These are phyloP conservation scores for Serinus canaria DNA, from an alignment of 2,113 vertebrate species.

Conservation along the genomic window DNA sequence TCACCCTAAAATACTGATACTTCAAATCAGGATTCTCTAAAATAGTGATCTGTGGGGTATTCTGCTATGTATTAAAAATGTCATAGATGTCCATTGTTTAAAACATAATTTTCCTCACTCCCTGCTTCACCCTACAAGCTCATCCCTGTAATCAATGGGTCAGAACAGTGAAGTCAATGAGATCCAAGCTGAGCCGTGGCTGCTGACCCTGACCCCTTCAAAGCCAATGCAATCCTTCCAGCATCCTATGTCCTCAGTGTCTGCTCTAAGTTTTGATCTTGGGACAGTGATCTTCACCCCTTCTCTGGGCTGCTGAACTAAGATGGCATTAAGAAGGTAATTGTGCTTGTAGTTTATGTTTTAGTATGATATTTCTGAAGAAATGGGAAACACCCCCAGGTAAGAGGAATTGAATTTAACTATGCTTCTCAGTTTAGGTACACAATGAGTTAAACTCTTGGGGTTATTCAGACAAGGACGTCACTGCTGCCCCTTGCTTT, in stretches of 20 bases:
- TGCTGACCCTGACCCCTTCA: neutral
- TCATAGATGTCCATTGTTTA: neutral
- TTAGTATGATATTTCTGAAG: neutral
- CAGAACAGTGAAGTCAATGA: neutral
- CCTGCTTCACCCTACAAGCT: neutral
- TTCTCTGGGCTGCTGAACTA: neutral
- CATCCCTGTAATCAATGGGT: neutral
- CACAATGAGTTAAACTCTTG: neutral
- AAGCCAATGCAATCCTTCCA: neutral
- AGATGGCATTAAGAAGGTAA: neutral
- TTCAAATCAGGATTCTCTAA: neutral
- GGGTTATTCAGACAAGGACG: neutral
- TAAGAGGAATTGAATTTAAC: neutral
- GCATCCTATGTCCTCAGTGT: neutral
- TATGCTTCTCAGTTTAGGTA: neutral
- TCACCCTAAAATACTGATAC: neutral
- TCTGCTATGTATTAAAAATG: neutral
- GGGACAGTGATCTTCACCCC: neutral
- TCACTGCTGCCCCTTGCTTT: neutral
- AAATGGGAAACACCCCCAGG: neutral
- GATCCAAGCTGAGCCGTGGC: neutral
- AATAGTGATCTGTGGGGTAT: neutral
- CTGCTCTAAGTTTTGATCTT: neutral
- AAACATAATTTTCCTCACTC: neutral
- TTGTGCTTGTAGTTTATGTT: neutral